phyloP scores from a whole-genome alignment of 2,797 vertebrate species.

The Lepidocolaptes lacrymiger region DNA sequence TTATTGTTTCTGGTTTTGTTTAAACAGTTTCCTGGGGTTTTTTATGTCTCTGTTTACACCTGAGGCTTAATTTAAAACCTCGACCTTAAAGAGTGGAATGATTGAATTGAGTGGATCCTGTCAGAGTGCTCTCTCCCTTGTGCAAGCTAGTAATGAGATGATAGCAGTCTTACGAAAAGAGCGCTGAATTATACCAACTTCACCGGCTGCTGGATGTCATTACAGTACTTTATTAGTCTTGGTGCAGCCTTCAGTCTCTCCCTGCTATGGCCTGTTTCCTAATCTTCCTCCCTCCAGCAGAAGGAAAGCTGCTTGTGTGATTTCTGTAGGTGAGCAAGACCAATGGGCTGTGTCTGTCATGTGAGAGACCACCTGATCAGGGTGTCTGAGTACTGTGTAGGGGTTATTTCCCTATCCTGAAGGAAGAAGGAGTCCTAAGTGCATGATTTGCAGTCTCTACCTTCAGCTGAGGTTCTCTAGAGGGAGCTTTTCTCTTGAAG shows the following conservation, averaged over 20 bases:
- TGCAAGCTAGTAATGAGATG: rapidly evolving
- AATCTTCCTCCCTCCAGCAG: rapidly evolving
- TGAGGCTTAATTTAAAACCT: neutral
- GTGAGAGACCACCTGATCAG: neutral
- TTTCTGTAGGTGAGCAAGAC: neutral
- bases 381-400: rapidly evolving
- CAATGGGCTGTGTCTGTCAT: neutral
- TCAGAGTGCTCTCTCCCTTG: neutral
- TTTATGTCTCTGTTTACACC: neutral
- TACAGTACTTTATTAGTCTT: neutral
- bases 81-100: neutral
- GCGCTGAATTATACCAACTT: neutral
- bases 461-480: neutral
- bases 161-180: neutral
- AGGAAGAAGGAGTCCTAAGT: neutral
- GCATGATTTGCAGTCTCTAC: neutral
- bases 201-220: neutral
- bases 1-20: neutral
- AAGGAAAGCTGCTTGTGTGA: neutral
- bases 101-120: neutral
- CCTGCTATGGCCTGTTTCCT: neutral
- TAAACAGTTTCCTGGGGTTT: neutral
- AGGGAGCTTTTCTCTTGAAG: neutral
- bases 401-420: neutral
- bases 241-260: neutral